Evolutionary conservation across 2,888 invertebrate genomes (phyloP), one percentile per base, ranked within the genome.

Genomic region (Pherbina coryleti): DNA sequence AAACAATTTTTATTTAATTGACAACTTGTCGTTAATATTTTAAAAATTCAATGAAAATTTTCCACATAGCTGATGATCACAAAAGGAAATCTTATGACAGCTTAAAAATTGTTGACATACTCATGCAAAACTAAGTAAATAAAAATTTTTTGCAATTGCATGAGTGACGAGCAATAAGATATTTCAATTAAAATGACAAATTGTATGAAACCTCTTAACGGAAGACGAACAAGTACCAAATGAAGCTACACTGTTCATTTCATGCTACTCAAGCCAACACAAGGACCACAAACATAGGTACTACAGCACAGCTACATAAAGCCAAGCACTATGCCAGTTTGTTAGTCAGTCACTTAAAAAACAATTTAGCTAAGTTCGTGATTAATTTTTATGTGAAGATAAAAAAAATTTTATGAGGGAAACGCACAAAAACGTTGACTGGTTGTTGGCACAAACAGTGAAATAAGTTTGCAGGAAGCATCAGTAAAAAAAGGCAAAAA

Each of bases 151-250:
- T 22, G 11, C 53, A 19, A 75, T 62, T 5, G 49, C 28, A 25
- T 14, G 31, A 8, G 14, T 3, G 22, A 55, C 55, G 55, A 66
- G 66, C 25, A 75, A 75, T 75, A 72, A 80, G 80, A 80, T 74
- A 82, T 80, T 83, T 86, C 81, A 87, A 85, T 86, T 84, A 85
- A 86, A 86, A 84, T 84, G 86, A 87, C 87, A 86, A 87, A 86
- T 86, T 87, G 86, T 84, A 83, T 82, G 79, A 79, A 81, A 76
- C 60, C 31, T 25, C 71, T 31, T 37, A 62, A 70, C 51, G 34
- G n/a, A n/a, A n/a, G 22, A 31, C 17, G 25, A 34, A n/a, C 17
- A n/a, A 17, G 11, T 31, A 55, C 3, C 55, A 25, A 37, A 78
- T 75, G 22, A 72, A 44, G 44, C 11, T 11, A 44, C 2, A 44